Conservation (phyloP, 2,888 invertebrate species). For the Abrostola tripartita region DNA sequence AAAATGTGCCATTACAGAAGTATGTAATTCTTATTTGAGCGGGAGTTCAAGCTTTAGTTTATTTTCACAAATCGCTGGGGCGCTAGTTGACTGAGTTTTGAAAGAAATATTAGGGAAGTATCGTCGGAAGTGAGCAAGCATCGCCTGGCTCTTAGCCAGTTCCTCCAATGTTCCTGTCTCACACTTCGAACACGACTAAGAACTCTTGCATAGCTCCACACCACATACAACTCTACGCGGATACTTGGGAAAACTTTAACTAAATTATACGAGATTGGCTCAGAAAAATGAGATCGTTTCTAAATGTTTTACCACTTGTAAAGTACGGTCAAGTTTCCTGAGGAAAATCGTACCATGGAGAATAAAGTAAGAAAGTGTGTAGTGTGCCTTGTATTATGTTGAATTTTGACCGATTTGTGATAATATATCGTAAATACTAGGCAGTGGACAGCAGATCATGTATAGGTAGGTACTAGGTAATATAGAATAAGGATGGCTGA, state of each 20-base stretch:
- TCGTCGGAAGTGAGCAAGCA: conserved; percentile 60
- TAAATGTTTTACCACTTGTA: conserved; percentile 19
- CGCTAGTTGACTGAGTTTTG: conserved; percentile 46
- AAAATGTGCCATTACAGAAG: not conserved
- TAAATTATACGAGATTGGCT: conserved; percentile 20
- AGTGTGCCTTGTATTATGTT: too few species aligned
- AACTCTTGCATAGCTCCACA: conserved; percentile 36
- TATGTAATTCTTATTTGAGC: conserved; percentile 25
- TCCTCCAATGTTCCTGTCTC: conserved; percentile 54
- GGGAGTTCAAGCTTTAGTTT: conserved; percentile 51
- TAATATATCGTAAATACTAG: too few species aligned
- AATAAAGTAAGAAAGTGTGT: conserved; percentile 13
- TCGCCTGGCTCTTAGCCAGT: conserved; percentile 65
- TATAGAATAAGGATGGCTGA: too few species aligned
- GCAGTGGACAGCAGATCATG: too few species aligned
- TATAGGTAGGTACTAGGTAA: too few species aligned
- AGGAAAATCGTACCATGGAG: conserved; percentile 30
- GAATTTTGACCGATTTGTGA: too few species aligned
- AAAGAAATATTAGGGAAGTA: conserved; percentile 67
- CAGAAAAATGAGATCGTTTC: conserved; percentile 9
- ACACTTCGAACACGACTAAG: conserved; percentile 43
- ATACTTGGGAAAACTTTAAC: conserved; percentile 26
- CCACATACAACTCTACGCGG: conserved; percentile 26
- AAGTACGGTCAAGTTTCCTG: conserved; percentile 28
- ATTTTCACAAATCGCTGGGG: conserved; percentile 58